Conservation (phyloP, 1,140 invertebrate species). For the Caerostris extrusa region DNA sequence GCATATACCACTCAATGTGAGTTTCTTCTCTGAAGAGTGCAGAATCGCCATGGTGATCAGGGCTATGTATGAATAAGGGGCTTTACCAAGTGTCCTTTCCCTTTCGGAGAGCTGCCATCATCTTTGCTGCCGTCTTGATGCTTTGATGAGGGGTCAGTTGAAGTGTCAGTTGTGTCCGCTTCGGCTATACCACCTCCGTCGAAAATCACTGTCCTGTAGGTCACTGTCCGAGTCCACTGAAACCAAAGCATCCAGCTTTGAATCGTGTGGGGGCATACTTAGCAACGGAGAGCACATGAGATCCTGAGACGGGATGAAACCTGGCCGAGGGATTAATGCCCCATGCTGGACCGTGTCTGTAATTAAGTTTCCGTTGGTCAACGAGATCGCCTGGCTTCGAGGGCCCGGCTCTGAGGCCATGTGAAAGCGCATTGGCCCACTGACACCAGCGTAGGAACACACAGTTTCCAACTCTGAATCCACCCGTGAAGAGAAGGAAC, state of each 20-base stretch:
- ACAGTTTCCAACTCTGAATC: not conserved
- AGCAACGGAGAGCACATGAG: constrained; percentile 53
- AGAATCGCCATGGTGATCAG: constrained; percentile 86
- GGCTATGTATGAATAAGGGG: constrained; percentile 86
- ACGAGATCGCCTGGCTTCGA: constrained; percentile 70
- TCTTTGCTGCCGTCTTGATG: constrained; percentile 19
- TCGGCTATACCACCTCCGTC: constrained; percentile 68
- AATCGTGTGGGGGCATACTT: constrained; percentile 33
- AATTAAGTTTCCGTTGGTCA: constrained; percentile 58
- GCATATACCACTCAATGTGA: constrained; percentile 84
- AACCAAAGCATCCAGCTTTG: constrained; percentile 48
- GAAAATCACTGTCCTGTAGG: constrained; percentile 64
- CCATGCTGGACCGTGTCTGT: constrained; percentile 65
- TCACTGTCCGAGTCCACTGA: constrained; percentile 73
- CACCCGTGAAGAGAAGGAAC: not conserved
- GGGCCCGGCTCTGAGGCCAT: constrained; percentile 69
- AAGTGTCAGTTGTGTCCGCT: constrained; percentile 68
- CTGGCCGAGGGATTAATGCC: constrained; percentile 36
- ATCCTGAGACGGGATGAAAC: constrained; percentile 47
- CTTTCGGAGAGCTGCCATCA: not conserved
- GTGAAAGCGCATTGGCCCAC: constrained; percentile 72
- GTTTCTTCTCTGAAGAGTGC: constrained; percentile 82
- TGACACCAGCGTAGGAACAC: constrained; percentile 36
- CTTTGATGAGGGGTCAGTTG: not conserved
- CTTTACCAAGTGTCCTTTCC: constrained; percentile 80